Percentiles rank a stretch among this genome's conserved stretches.
Evolutionary conservation across 92 coral and sea anemone species (phyloP).

Genomic region (Porites divaricata): DNA sequence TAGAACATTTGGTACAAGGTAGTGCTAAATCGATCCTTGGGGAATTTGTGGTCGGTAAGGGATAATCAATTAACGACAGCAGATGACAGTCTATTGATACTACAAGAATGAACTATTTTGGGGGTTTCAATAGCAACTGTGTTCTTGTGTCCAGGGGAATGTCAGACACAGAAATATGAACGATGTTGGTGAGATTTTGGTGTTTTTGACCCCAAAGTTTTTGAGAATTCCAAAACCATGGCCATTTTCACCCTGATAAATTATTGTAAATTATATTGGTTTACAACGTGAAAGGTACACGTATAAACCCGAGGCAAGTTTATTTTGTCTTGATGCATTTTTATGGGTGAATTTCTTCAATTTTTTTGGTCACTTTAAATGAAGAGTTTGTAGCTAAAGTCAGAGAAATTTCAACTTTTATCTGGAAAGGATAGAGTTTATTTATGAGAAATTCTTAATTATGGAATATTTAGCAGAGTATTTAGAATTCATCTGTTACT

Average conservation of each 20-base stretch:
- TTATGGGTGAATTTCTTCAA: background rate
- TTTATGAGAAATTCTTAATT: slow-evolving; percentile 47
- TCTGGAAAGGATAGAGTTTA: slow-evolving; percentile 27
- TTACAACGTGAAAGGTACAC: slow-evolving; percentile 10
- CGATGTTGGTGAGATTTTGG: background rate
- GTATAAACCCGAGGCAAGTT: slow-evolving; percentile 11
- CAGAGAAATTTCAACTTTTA: slow-evolving; percentile 20
- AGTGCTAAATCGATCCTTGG: background rate
- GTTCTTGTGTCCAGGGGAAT: background rate
- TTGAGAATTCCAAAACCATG: background rate
- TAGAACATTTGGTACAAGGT: background rate
- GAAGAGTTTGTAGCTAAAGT: background rate
- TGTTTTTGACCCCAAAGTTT: background rate
- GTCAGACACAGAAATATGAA: slow-evolving; percentile 20
- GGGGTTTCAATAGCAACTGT: background rate
- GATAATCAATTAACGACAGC: background rate
- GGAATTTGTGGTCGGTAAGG: slow-evolving; percentile 25
- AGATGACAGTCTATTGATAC: background rate
- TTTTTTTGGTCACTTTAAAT: background rate
- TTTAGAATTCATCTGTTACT: slow-evolving; percentile 11
- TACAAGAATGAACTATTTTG: background rate
- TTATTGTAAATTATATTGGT: slow-evolving; percentile 14
- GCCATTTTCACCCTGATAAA: background rate
- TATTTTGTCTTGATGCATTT: background rate
- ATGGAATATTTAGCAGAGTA: slow-evolving; percentile 37